Conservation (phyloP, 2,888 invertebrate species). For the Sarcophaga carnaria region DNA sequence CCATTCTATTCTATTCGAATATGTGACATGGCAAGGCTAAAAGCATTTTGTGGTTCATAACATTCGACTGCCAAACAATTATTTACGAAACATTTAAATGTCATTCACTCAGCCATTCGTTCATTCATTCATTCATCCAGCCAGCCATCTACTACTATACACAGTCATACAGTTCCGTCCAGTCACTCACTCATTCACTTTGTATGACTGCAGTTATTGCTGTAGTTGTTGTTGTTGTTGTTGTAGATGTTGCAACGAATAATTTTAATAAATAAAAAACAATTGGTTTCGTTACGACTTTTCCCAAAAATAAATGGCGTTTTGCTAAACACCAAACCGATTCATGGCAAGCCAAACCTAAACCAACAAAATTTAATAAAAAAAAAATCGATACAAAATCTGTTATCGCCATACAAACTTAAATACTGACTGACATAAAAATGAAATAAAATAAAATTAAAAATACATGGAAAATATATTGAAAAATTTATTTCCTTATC, state of each 20-base stretch:
- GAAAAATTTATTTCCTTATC: too few relatives aligned
- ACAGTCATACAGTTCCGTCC: not conserved
- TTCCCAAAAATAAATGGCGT: not conserved
- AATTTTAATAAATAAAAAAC: not conserved
- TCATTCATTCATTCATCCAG: not conserved
- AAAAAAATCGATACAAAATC: not conserved
- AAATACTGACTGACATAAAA: too few relatives aligned
- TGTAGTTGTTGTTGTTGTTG: not conserved
- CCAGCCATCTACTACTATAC: too few relatives aligned
- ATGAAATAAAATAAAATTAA: too few relatives aligned
- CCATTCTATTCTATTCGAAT: not conserved
- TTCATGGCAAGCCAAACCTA: too few relatives aligned
- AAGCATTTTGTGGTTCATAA: slow-evolving; percentile 10
- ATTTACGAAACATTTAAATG: slow-evolving; percentile 6
- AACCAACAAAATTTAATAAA: too few relatives aligned
- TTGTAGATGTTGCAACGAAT: not conserved
- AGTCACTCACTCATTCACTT: not conserved
- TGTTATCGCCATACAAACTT: not conserved
- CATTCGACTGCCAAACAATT: slow-evolving; percentile 4
- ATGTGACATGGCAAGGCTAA: not conserved
- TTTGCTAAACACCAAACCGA: not conserved
- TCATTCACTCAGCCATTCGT: not conserved
- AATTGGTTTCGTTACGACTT: not conserved
- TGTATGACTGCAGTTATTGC: not conserved
- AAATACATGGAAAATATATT: too few relatives aligned